Percentiles rank a stretch among this genome's conserved stretches.
These are phyloP conservation scores for Phrixothrix hirtus DNA, from an alignment of 2,888 invertebrate genomes.

Conservation along the genomic window DNA sequence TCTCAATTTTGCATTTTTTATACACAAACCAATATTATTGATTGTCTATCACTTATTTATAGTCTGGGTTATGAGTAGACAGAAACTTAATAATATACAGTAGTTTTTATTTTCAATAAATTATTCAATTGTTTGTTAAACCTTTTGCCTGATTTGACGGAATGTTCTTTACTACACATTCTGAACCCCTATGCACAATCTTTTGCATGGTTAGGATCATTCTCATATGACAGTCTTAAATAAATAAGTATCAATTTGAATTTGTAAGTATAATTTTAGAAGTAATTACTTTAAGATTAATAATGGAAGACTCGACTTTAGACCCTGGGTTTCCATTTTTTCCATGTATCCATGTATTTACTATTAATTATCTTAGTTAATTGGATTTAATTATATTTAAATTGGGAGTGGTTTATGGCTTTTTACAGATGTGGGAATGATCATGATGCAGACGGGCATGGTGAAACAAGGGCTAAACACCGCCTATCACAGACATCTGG, in stretches of 20 bases:
- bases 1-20: slow-evolving; percentile 40
- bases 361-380: slow-evolving; percentile 30
- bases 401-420: slow-evolving; percentile 57
- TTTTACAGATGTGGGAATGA: slow-evolving; percentile 95
- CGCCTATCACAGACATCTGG: slow-evolving; percentile 66
- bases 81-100: slow-evolving; percentile 18
- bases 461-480: slow-evolving; percentile 87
- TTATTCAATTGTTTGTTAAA: slow-evolving; percentile 29
- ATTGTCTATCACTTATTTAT: slow-evolving; percentile 31
- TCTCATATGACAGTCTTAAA: slow-evolving; percentile 21
- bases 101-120: slow-evolving; percentile 23
- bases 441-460: slow-evolving; percentile 96
- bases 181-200: slow-evolving; percentile 55
- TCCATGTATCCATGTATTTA: slow-evolving; percentile 16
- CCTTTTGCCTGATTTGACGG: slow-evolving; percentile 46
- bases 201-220: slow-evolving; percentile 52
- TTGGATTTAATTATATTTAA: slow-evolving; percentile 42
- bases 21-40: slow-evolving; percentile 33
- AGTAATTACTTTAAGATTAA: slow-evolving; percentile 19
- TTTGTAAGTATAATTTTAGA: slow-evolving; percentile 32
- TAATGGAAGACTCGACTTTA: slow-evolving; percentile 25
- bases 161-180: slow-evolving; percentile 55
- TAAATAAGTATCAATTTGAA: slow-evolving; percentile 26
- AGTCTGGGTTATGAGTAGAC: slow-evolving; percentile 32
- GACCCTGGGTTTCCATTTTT: slow-evolving; percentile 42